Evolutionary conservation across 1,140 invertebrate species (phyloP).

Genomic region (Nephila pilipes): DNA sequence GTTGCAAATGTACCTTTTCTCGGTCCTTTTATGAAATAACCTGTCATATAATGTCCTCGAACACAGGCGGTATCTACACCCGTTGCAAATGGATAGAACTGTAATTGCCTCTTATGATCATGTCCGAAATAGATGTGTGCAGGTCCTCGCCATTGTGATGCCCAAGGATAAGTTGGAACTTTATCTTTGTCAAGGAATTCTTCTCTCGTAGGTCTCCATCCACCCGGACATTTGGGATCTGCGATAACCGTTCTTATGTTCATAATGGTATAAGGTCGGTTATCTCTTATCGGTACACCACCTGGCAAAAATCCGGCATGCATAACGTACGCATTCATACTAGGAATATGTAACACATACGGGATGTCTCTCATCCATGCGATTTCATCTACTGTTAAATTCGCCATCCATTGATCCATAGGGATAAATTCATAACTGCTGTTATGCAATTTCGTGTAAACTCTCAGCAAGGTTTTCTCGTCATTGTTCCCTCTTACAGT

Average conservation of each 20-base stretch:
- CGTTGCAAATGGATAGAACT: conserved; percentile 79
- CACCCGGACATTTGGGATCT: conserved; percentile 43
- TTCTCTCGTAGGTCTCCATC: conserved; percentile 75
- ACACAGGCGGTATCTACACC: conserved; percentile 81
- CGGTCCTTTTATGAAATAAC: conserved; percentile 76
- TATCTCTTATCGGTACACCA: conserved; percentile 77
- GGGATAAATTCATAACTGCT: conserved; percentile 53
- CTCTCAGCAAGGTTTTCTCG: conserved; percentile 73
- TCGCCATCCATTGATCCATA: conserved; percentile 79
- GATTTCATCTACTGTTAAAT: conserved; percentile 79
- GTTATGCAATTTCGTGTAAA: conserved; percentile 73
- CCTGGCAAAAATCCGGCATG: conserved; percentile 81
- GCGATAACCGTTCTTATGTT: conserved; percentile 80
- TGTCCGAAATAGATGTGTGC: conserved; percentile 82
- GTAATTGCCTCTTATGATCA: conserved; percentile 80
- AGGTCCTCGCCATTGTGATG: conserved; percentile 80
- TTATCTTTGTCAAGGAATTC: conserved; percentile 76
- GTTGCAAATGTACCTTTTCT: not conserved
- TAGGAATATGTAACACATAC: conserved; percentile 81
- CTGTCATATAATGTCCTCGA: conserved; percentile 78
- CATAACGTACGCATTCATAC: conserved; percentile 80
- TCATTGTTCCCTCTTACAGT: conserved; percentile 78
- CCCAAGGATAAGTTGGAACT: conserved; percentile 78
- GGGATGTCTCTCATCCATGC: conserved; percentile 80
- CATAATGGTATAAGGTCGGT: conserved; percentile 79